Evolutionary conservation across 92 coral and sea anemone genomes (phyloP).

Genomic region (Porites cylindrica): DNA sequence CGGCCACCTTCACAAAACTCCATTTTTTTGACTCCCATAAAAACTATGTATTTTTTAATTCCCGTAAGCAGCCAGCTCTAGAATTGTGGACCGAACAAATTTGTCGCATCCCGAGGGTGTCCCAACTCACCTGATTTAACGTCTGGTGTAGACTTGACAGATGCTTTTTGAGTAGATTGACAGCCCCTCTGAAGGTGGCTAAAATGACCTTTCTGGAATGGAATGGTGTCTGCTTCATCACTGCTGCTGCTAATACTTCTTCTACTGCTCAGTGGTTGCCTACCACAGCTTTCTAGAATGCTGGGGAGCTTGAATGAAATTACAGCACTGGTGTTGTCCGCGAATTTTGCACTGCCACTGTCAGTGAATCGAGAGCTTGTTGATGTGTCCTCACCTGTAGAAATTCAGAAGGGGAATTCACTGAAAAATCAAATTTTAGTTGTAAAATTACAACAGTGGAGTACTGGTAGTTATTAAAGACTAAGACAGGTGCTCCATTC

Average conservation of each 20-base stretch:
- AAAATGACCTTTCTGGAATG: conserved; percentile 49
- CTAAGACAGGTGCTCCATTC: too few relatives aligned
- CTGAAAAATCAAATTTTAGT: too few relatives aligned
- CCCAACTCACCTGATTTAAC: conserved; percentile 64
- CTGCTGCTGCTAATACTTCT: conserved; percentile 88
- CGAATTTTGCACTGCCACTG: not conserved
- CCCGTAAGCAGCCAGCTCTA: too few relatives aligned
- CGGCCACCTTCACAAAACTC: too few relatives aligned
- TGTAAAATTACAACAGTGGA: too few relatives aligned
- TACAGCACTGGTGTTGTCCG: conserved; percentile 48
- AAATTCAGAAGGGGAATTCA: not conserved
- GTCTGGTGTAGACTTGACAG: conserved; percentile 77
- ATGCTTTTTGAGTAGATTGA: conserved; percentile 77
- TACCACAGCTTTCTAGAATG: conserved; percentile 59
- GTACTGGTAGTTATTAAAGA: too few relatives aligned
- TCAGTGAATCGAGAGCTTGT: conserved; percentile 32
- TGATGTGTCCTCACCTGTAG: conserved; percentile 41
- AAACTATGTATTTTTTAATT: too few relatives aligned
- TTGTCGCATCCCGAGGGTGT: too few relatives aligned
- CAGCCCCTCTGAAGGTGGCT: conserved; percentile 42
- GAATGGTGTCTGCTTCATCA: conserved; percentile 84
- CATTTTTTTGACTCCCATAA: too few relatives aligned
- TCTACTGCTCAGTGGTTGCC: conserved; percentile 10
- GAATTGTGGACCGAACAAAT: too few relatives aligned
- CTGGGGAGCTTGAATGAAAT: conserved; percentile 82